Evolutionary conservation across 1,140 invertebrate species (phyloP).

Genomic region (Pentalonia nigronervosa): DNA sequence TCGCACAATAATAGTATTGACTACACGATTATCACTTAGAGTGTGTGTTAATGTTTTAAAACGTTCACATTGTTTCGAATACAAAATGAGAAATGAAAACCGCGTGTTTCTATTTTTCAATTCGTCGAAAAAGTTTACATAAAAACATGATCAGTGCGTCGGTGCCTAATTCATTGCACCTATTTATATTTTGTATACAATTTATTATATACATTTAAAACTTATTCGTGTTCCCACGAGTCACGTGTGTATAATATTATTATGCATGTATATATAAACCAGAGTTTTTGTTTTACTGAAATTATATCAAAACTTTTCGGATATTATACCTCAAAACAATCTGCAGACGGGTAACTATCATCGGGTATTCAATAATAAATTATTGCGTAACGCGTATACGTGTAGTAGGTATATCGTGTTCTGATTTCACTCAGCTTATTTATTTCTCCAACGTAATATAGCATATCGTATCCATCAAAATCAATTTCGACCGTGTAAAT

Average conservation of each 20-base stretch:
- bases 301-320: neutral
- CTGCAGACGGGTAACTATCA: too few species aligned
- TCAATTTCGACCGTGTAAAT: neutral
- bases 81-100: neutral
- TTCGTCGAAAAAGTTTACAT: neutral
- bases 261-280: neutral
- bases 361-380: neutral
- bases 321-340: neutral
- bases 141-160: neutral
- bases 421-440: neutral
- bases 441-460: neutral
- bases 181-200: too few species aligned
- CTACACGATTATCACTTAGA: neutral
- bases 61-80: neutral
- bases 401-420: neutral
- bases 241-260: neutral
- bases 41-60: neutral
- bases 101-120: neutral
- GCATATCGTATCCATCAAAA: neutral
- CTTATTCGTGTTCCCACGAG: neutral
- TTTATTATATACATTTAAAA: neutral
- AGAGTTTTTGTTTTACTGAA: neutral
- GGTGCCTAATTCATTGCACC: neutral
- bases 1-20: neutral
- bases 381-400: neutral